phyloP scores from a whole-genome alignment of 2,888 invertebrate genomes.

The Sinohyriopsis cumingii region DNA sequence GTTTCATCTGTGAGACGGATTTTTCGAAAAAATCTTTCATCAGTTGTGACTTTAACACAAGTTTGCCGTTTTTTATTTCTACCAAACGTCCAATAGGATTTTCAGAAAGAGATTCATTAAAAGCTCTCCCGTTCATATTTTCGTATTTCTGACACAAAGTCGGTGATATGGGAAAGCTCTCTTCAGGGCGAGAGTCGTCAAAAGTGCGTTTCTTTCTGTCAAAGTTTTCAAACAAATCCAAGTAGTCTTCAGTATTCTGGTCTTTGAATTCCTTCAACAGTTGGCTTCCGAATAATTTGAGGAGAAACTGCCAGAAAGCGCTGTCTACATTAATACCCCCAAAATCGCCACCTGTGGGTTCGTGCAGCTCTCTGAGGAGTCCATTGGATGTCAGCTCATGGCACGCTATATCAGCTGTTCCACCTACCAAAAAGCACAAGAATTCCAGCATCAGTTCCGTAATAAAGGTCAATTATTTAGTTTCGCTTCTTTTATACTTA shows the following conservation, averaged over 20 bases:
- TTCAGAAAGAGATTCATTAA: too few relatives aligned
- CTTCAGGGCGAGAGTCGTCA: constrained; percentile 1
- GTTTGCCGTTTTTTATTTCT: too few relatives aligned
- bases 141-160: too few relatives aligned
- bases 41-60: too few relatives aligned
- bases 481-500: too few relatives aligned
- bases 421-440: constrained; percentile 5
- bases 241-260: constrained; percentile 1
- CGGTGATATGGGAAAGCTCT: too few relatives aligned
- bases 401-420: constrained; percentile 7
- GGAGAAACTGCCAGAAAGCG: constrained; percentile 1
- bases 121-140: too few relatives aligned
- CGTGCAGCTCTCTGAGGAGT: constrained; percentile 3
- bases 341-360: constrained; percentile 9
- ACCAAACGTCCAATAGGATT: too few relatives aligned
- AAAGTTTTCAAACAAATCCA: constrained; percentile 7
- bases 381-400: neutral
- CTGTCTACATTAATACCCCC: constrained; percentile 7
- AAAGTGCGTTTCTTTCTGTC: constrained; percentile 5
- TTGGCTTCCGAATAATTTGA: constrained; percentile 2
- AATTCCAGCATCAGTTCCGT: too few relatives aligned
- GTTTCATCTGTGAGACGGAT: too few relatives aligned
- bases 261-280: constrained; percentile 5
- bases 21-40: too few relatives aligned
- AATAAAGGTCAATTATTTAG: too few relatives aligned